Base-by-base conservation (phyloP, 2,888 invertebrate genomes). In the Balanococcus diminutus region DNA sequence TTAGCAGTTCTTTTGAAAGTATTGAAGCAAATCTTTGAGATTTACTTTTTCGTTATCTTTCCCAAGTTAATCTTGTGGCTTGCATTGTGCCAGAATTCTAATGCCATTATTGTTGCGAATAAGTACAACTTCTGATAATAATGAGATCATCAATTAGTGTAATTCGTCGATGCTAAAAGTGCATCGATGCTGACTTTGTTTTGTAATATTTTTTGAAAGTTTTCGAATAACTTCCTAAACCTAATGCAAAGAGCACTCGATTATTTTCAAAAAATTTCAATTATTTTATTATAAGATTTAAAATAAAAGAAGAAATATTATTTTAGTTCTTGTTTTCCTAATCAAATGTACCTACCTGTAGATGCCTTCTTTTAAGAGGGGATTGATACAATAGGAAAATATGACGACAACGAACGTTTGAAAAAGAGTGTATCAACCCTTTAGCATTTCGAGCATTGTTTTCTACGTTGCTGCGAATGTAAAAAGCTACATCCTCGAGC, bases 401-500 rank as follows among this genome's bases (percentile, higher is more conserved):
- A 9, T 9, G 56, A 22, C 22, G 56, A 56, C 56, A 56, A 11
- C 36, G 36, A 36, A 8, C 56, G 56, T 67, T 67, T 67, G 67
- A 67, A 28, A 67, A 67, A 67, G 16, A 28, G 28, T 67, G 67
- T 67, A 67, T 67, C 14, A 67, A 67, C 67, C 25, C 67, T 28
- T 67, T 28, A 79, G 75, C 19, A 79, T 79, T 36, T 79, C 19
- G 19, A 79, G 75, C 36, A 36, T 79, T 79, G 75, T 79, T 79
- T 36, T 36, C 22, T 4, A 36, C 46, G 61, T 83, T 51, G 51
- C 67, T 32, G 61, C 32, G 67, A 83, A 32, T 19, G 83, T 82
- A 82, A 82, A 51, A 82, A 82, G 81, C 81, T n/a, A 39, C 36
- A 56, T 83, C 61, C 83, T 83, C 56, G 32, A 61, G 83, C 61